Evolutionary conservation across 53 echinoderm and acorn worm species (phyloP).

Genomic region (Astropecten irregularis): DNA sequence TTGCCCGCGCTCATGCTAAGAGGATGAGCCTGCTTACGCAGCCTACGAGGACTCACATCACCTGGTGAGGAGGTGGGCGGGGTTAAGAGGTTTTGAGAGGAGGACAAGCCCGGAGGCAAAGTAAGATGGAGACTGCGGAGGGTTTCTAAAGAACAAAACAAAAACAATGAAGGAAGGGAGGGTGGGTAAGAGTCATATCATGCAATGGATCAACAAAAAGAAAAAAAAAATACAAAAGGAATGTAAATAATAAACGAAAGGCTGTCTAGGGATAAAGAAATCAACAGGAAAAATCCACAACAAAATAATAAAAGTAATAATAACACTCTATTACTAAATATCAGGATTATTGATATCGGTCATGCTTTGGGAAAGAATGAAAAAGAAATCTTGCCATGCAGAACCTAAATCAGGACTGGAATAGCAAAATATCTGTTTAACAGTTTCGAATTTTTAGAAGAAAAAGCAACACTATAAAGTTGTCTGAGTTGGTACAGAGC

Average conservation of each 20-base stretch:
- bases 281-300: too few species aligned
- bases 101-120: slow-evolving; percentile 13
- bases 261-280: too few species aligned
- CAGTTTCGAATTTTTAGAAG: too few species aligned
- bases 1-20: not conserved
- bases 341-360: too few species aligned
- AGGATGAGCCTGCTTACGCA: slow-evolving; percentile 11
- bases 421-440: too few species aligned
- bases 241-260: slow-evolving; percentile 40
- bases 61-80: slow-evolving; percentile 31
- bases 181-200: slow-evolving; percentile 4
- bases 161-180: slow-evolving; percentile 1
- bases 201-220: slow-evolving; percentile 21
- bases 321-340: too few species aligned
- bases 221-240: slow-evolving; percentile 42
- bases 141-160: slow-evolving; percentile 33
- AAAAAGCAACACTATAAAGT: too few species aligned
- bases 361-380: too few species aligned
- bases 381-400: too few species aligned
- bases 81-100: slow-evolving; percentile 25
- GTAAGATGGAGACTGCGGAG: slow-evolving; percentile 54
- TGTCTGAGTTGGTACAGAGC: too few species aligned
- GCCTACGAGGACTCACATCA: slow-evolving; percentile 33
- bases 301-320: too few species aligned
- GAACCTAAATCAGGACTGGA: too few species aligned